These are phyloP conservation scores for Apodemus agrarius DNA, from an alignment of 2,797 vertebrate genomes.

Conservation along the genomic window DNA sequence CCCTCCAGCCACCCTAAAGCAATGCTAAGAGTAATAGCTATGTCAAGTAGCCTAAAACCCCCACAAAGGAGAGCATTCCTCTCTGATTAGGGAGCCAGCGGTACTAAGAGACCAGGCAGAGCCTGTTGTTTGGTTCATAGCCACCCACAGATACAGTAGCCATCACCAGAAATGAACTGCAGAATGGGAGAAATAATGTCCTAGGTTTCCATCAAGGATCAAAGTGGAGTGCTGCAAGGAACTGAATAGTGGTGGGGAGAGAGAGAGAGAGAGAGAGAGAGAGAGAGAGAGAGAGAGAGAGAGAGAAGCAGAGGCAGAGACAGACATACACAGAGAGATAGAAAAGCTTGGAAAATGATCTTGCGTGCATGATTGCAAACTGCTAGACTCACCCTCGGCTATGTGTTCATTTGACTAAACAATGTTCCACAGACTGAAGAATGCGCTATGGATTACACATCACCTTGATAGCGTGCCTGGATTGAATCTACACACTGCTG, in stretches of 20 bases:
- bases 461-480: neutral
- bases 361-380: neutral
- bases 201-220: neutral
- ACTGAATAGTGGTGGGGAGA: neutral
- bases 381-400: neutral
- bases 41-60: neutral
- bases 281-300: neutral
- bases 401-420: neutral
- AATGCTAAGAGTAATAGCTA: neutral
- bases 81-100: neutral
- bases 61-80: neutral
- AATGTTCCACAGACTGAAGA: neutral
- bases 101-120: neutral
- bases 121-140: neutral
- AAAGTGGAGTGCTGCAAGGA: neutral
- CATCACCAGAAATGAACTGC: neutral
- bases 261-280: neutral
- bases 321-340: no score
- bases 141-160: neutral
- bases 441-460: neutral
- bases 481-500: neutral
- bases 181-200: neutral
- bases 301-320: no score
- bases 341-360: neutral
- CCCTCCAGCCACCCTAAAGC: neutral